Evolutionary conservation across 1,140 invertebrate species (phyloP).

Genomic region (Diprion similis): DNA sequence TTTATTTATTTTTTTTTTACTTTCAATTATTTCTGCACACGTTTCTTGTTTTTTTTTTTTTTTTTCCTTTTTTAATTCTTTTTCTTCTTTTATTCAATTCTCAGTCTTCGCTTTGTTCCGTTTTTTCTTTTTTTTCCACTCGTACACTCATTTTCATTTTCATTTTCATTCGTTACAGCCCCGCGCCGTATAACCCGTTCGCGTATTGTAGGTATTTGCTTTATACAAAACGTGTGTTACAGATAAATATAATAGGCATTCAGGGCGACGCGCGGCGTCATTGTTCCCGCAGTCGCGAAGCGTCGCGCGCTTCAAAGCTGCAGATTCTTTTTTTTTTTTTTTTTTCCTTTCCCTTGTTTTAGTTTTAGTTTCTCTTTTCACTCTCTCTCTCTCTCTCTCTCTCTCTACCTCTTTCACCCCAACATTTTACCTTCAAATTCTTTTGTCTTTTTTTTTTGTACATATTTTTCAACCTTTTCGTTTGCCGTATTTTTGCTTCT

Average conservation of each 20-base stretch:
- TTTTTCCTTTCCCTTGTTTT: conserved; percentile 35
- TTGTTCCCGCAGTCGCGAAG: conserved; percentile 54
- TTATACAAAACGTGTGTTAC: conserved; percentile 61
- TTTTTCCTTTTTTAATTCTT: background rate
- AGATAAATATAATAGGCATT: conserved; percentile 64
- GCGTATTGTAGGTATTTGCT: conserved; percentile 48
- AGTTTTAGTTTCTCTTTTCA: conserved; percentile 2
- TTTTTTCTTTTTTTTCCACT: no score
- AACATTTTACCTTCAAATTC: conserved; percentile 9
- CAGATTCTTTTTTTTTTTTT: conserved; percentile 25
- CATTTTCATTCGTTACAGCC: no score
- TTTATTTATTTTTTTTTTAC: no score
- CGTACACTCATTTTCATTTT: conserved; percentile 29
- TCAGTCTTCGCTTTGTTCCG: conserved; percentile 43
- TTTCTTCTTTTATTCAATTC: conserved; percentile 25
- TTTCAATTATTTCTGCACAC: no score
- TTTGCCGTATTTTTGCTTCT: background rate
- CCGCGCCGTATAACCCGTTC: no score
- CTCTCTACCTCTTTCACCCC: conserved; percentile 23
- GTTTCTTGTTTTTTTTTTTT: background rate
- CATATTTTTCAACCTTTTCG: background rate
- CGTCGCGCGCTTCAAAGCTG: conserved; percentile 38
- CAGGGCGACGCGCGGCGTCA: conserved; percentile 49
- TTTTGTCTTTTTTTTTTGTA: background rate
- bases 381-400: conserved; percentile 34